These are phyloP conservation scores for Pardalotus punctatus DNA, from an alignment of 2,113 vertebrate species.

Conservation along the genomic window DNA sequence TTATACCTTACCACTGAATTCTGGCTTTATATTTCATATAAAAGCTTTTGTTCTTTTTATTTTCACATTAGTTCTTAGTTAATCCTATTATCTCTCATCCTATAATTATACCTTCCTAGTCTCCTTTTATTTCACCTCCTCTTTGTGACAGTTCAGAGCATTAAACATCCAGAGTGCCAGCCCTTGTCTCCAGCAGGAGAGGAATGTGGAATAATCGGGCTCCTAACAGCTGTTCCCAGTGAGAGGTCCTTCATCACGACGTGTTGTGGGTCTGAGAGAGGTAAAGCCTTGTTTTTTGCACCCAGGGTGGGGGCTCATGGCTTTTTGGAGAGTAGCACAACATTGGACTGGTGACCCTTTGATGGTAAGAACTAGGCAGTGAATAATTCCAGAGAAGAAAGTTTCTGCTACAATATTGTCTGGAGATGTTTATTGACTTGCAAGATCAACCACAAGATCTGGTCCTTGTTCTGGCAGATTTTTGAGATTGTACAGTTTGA, in stretches of 20 bases:
- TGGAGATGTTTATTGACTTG: neutral
- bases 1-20: neutral
- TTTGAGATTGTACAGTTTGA: neutral
- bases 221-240: neutral
- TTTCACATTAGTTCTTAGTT: neutral
- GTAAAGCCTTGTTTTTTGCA: neutral
- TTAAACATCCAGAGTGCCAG: rapidly evolving
- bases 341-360: rapidly evolving
- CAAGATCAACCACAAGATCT: neutral
- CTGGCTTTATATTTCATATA: neutral
- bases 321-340: neutral
- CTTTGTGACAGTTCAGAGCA: neutral
- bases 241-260: neutral
- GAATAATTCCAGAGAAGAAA: neutral
- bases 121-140: neutral
- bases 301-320: rapidly evolving
- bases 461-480: neutral
- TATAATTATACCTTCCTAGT: neutral
- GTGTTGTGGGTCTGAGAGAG: neutral
- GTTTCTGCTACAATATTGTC: neutral
- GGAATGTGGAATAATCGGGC: neutral
- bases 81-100: neutral
- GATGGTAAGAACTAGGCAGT: neutral
- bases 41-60: neutral
- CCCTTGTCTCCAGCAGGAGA: neutral